Evolutionary conservation across 2,888 invertebrate species (phyloP).

Genomic region (Petrolisthes manimaculis): DNA sequence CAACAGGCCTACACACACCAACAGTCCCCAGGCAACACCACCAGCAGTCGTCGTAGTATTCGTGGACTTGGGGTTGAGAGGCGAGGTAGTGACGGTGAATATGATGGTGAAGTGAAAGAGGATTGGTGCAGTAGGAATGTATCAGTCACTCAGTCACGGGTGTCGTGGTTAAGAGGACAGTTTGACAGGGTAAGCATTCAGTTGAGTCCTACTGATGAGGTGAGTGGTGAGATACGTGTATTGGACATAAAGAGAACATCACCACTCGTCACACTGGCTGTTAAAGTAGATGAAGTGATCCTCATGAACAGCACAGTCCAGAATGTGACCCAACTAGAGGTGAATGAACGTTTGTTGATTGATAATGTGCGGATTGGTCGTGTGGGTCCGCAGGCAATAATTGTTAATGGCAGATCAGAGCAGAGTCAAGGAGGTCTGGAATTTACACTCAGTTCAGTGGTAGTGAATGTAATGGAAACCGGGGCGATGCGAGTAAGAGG

Average conservation of each 20-base stretch:
- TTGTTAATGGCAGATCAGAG: background rate
- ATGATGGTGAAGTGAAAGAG: background rate
- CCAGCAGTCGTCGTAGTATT: too few species aligned
- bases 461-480: background rate
- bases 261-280: slow-evolving; percentile 1
- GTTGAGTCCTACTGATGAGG: slow-evolving; percentile 1
- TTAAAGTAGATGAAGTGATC: background rate
- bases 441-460: background rate
- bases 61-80: background rate
- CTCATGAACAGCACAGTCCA: slow-evolving; percentile 5
- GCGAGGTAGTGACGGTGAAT: background rate
- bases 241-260: background rate
- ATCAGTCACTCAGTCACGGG: slow-evolving; percentile 28
- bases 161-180: slow-evolving; percentile 17
- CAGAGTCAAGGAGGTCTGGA: background rate
- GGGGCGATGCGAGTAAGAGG: slow-evolving; percentile 16
- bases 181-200: slow-evolving; percentile 13
- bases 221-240: background rate
- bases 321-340: background rate
- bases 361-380: background rate
- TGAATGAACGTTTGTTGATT: background rate
- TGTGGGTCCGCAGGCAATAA: background rate
- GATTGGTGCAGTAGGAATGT: slow-evolving; percentile 9
- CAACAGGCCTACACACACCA: too few species aligned
- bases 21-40: too few species aligned